Evolutionary conservation across 2,113 vertebrate species (phyloP), one percentile per base, ranked within the genome.

Genomic region (Struthio camelus): DNA sequence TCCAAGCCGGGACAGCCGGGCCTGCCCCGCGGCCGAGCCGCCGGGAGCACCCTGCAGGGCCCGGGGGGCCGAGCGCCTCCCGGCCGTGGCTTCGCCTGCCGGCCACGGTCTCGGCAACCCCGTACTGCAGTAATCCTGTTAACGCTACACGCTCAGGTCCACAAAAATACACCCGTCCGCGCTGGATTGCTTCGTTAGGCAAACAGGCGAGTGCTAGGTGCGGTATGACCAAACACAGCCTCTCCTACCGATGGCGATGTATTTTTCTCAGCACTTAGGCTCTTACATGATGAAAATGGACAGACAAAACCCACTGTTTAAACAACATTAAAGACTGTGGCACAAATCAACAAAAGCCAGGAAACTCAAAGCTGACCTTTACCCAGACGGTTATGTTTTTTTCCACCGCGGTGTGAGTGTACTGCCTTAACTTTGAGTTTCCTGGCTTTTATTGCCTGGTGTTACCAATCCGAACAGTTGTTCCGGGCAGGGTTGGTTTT

Each of bases 281-380:
- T 95, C 88, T 95, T 97, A 90, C 87, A 10, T 82, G 73, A 87
- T 90, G 85, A 71, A 93, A 96, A 95, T 72, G 78, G 61, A 80
- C 85, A n/a, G 96, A 96, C 95, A 95, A 88, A 97, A 81, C 86
- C 85, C 85, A 59, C 85, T 14, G 44, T 87, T 97, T 96, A 86
- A 97, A 44, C 92, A 89, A 86, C 87, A 86, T 90, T 93, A 92
- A 80, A 97, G 94, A 12, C 93, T 89, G 85, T 42, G 87, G 80
- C 95, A 97, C 83, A 94, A 93, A 94, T 96, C 96, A 97, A 95
- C 97, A 97, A 96, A 97, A 97, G 97, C 85, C 97, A 98, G 98
- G 97, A 98, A 98, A 98, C 93, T 95, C 96, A 94, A 80, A 92
- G 94, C 89, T 97, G 97, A 97, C 97, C 96, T 98, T 98, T 97